A percentile compares a stretch with the other conserved stretches of the same genome.
Conservation (phyloP, 2,113 vertebrate genomes). For the Colius striatus region DNA sequence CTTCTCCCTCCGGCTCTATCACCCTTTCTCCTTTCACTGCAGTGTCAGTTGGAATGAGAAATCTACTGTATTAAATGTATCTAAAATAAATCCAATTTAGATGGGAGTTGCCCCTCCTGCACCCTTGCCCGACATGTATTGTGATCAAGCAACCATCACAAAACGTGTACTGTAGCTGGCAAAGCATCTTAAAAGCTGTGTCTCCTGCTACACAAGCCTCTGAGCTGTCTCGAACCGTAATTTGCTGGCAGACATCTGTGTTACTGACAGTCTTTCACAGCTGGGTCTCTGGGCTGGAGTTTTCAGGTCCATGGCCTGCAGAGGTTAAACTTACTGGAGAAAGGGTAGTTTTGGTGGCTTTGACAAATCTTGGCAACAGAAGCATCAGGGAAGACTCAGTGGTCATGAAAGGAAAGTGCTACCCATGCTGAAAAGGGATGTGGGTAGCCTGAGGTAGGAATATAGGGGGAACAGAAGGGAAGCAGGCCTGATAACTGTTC, state of each 20-base stretch:
- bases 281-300: conserved; percentile 40
- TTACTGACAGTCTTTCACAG: conserved; percentile 48
- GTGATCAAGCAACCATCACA: background rate
- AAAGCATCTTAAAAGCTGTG: conserved; percentile 18
- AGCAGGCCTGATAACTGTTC: background rate
- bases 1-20: background rate
- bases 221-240: background rate
- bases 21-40: background rate
- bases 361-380: background rate
- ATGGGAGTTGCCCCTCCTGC: background rate
- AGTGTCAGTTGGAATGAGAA: background rate
- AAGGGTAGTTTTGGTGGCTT: background rate
- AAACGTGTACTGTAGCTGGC: background rate
- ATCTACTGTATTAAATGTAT: background rate
- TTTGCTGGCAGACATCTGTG: conserved; percentile 63
- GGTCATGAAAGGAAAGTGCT: background rate
- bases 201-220: conserved; percentile 35
- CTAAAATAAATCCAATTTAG: background rate
- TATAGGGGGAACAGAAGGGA: accelerated
- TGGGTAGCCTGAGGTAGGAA: background rate
- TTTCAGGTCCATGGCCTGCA: conserved; percentile 5
- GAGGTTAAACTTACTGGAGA: background rate
- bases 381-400: background rate
- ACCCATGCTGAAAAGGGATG: background rate
- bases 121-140: background rate